A percentile compares a stretch with the other conserved stretches of the same genome.
These are phyloP conservation scores for Anarhynchus alexandrinus DNA, from an alignment of 2,113 vertebrate species.

Conservation along the genomic window DNA sequence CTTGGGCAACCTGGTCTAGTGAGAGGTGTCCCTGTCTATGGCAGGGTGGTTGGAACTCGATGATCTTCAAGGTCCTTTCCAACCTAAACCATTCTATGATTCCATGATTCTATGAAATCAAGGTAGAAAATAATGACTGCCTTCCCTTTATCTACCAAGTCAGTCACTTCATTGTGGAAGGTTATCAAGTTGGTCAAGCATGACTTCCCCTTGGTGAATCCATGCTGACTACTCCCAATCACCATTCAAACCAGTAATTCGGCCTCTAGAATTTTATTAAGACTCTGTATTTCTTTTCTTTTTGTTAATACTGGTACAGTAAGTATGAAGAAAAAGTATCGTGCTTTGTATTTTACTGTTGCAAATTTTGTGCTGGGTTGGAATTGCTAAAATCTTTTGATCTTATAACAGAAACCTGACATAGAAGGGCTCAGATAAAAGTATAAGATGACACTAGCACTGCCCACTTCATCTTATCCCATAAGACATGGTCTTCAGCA, in stretches of 20 bases:
- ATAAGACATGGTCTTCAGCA: background rate
- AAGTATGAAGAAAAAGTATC: background rate
- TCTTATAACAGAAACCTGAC: background rate
- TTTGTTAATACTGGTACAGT: background rate
- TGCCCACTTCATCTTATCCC: background rate
- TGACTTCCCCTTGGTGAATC: background rate
- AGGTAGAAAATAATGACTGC: background rate
- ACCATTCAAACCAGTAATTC: background rate
- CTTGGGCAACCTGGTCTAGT: too few species aligned
- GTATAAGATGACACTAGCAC: background rate
- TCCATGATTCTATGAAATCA: too few species aligned
- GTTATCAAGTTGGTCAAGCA: background rate
- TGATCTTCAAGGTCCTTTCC: too few species aligned
- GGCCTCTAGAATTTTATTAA: background rate
- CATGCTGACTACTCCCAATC: background rate
- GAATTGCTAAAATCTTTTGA: background rate
- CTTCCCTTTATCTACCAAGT: background rate
- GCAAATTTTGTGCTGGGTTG: background rate
- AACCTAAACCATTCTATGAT: too few species aligned
- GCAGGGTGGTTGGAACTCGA: too few species aligned
- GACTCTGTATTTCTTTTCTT: background rate
- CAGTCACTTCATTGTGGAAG: background rate
- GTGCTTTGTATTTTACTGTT: background rate
- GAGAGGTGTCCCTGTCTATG: too few species aligned
- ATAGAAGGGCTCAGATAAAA: background rate